Conservation (phyloP, 2,113 vertebrate species). For the Nesogale talazaci region DNA sequence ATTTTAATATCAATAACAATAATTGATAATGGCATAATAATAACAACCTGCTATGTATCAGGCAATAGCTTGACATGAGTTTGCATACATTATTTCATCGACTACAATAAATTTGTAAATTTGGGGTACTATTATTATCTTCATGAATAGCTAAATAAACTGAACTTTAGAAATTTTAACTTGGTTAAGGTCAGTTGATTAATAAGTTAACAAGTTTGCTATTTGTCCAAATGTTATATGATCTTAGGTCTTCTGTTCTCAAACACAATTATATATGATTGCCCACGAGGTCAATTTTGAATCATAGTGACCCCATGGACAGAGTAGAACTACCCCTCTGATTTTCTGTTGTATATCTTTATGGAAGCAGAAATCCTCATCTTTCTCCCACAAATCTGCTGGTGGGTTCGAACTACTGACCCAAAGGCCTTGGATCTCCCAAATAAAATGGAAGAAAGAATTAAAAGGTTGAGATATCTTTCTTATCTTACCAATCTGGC, state of each 20-base stretch:
- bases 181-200: background rate
- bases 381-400: too few species aligned
- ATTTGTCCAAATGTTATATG: background rate
- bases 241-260: background rate
- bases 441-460: background rate
- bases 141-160: conserved; percentile 20
- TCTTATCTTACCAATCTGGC: background rate
- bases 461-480: background rate
- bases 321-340: too few species aligned
- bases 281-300: too few species aligned
- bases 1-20: conserved; percentile 46
- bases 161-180: background rate
- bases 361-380: too few species aligned
- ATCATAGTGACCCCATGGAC: too few species aligned
- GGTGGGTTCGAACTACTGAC: too few species aligned
- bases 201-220: background rate
- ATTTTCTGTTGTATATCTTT: too few species aligned
- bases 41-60: background rate
- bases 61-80: background rate
- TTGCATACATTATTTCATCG: background rate
- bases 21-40: conserved; percentile 25
- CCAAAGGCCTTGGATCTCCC: background rate
- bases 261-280: background rate
- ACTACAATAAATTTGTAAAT: background rate
- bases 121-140: background rate